These are phyloP conservation scores for Chaetoderma sp. DNA, from an alignment of 2,888 invertebrate genomes.

Conservation along the genomic window DNA sequence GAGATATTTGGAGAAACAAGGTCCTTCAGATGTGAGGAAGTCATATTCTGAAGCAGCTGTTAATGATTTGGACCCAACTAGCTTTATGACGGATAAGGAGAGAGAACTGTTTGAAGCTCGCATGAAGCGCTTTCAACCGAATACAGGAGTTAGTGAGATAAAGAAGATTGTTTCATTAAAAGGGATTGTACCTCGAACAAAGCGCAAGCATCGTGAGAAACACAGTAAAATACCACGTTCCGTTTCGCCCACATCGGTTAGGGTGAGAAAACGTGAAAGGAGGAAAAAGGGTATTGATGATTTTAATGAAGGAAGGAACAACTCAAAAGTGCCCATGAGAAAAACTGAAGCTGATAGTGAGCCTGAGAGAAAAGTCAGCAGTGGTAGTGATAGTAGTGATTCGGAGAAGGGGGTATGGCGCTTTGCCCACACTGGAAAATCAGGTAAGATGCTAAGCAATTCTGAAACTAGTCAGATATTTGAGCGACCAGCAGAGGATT, in stretches of 20 bases:
- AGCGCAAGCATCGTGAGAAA: not conserved
- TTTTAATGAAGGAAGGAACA: not conserved
- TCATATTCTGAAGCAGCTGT: too few relatives aligned
- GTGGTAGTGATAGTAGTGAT: conserved; percentile 49
- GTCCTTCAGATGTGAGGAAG: too few relatives aligned
- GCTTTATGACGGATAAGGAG: conserved; percentile 16
- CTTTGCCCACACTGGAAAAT: conserved; percentile 29
- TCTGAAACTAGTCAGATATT: conserved; percentile 38
- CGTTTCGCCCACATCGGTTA: not conserved
- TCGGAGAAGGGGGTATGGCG: conserved; percentile 35
- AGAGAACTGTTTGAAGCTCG: conserved; percentile 42
- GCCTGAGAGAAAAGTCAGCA: not conserved
- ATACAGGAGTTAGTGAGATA: conserved; percentile 19
- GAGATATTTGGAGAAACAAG: too few relatives aligned
- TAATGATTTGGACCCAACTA: too few relatives aligned
- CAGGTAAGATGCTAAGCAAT: conserved; percentile 36
- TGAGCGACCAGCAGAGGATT: conserved; percentile 40
- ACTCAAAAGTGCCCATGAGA: too few relatives aligned
- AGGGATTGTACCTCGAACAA: conserved; percentile 34
- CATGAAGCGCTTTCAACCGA: conserved; percentile 40
- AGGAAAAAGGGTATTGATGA: not conserved
- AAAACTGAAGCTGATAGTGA: conserved; percentile 3
- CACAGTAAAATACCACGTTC: not conserved
- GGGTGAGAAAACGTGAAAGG: conserved; percentile 1
- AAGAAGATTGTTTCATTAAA: conserved; percentile 49